Conservation (phyloP, 2,113 vertebrate species). For the Craseonycteris thonglongyai region DNA sequence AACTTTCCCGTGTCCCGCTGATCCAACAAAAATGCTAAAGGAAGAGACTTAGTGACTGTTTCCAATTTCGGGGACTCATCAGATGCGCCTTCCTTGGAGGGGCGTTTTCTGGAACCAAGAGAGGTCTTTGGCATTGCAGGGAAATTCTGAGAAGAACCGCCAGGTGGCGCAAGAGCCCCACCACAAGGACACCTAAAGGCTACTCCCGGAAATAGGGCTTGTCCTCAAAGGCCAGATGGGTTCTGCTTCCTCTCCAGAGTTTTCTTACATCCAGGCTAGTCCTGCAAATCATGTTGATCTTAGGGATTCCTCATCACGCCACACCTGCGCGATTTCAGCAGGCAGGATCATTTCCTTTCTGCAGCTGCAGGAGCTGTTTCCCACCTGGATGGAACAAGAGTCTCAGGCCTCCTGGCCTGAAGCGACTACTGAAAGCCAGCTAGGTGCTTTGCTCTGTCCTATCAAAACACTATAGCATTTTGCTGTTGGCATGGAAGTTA, state of each 20-base stretch:
- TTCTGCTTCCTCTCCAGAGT: background rate
- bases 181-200: rapidly evolving
- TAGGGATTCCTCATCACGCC: background rate
- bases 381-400: background rate
- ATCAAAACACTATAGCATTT: background rate
- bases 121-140: background rate
- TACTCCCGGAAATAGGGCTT: background rate
- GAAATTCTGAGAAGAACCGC: background rate
- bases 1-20: background rate
- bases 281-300: background rate
- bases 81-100: background rate
- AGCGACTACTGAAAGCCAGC: background rate
- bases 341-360: background rate
- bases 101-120: background rate
- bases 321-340: background rate
- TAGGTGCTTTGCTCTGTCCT: background rate
- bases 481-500: background rate
- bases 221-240: background rate
- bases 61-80: background rate
- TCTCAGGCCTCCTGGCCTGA: background rate
- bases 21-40: background rate
- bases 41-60: background rate
- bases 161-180: conserved; percentile 48
- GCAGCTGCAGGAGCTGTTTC: background rate
- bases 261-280: background rate